Evolutionary conservation across 2,113 vertebrate species (phyloP).

Genomic region (Himantopus leucocephalus): DNA sequence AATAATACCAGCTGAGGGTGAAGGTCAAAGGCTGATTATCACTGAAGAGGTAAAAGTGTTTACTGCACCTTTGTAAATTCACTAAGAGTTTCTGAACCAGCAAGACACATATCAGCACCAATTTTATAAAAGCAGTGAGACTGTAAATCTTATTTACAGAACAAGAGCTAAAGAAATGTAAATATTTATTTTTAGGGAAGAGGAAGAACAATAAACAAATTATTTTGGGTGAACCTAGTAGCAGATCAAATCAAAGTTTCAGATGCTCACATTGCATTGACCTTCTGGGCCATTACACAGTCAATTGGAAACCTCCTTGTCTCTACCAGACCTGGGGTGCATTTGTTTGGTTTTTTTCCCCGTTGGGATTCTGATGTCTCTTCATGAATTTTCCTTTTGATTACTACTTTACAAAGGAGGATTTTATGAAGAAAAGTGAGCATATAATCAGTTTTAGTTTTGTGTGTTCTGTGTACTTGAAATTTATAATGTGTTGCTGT

Average conservation of each 20-base stretch:
- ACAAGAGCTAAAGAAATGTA: not conserved
- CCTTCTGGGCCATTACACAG: not conserved
- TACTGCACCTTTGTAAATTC: not conserved
- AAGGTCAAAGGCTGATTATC: slow-evolving; percentile 86
- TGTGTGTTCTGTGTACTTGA: not conserved
- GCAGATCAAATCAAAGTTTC: not conserved
- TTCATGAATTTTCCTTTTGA: not conserved
- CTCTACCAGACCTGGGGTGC: not conserved
- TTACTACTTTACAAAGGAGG: not conserved
- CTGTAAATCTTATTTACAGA: not conserved
- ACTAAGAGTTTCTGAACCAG: not conserved
- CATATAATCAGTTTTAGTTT: not conserved
- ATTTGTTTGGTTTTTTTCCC: not conserved
- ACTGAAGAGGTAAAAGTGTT: slow-evolving; percentile 86
- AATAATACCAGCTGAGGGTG: slow-evolving; percentile 79
- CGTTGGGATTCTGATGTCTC: not conserved
- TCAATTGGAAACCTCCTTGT: not conserved
- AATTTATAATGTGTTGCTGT: not conserved
- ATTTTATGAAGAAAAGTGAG: not conserved
- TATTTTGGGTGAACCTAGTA: not conserved
- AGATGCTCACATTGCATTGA: not conserved
- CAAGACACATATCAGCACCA: not conserved
- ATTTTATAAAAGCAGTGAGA: not conserved
- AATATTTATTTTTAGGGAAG: not conserved
- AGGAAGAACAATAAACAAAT: not conserved